Conservation (phyloP, 2,113 vertebrate species). For the Cottus gobio region DNA sequence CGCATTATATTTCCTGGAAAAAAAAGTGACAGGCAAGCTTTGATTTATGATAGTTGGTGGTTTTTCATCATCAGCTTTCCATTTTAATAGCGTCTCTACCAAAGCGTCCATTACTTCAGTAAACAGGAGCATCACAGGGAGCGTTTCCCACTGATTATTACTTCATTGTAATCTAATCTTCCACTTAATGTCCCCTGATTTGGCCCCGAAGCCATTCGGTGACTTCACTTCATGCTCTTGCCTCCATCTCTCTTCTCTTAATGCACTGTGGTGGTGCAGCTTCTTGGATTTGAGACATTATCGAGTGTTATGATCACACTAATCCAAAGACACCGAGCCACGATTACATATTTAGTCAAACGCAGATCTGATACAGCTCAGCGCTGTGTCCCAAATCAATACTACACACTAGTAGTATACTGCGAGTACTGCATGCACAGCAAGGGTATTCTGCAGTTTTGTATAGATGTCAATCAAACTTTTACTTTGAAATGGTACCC, state of each 20-base stretch:
- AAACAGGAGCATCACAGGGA: conserved; percentile 39
- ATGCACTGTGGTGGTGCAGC: background rate
- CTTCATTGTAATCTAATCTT: conserved; percentile 46
- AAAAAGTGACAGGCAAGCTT: conserved; percentile 52
- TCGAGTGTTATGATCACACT: background rate
- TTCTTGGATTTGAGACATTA: background rate
- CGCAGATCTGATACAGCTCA: background rate
- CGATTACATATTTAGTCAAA: background rate
- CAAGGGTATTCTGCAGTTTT: background rate
- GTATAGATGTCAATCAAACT: background rate
- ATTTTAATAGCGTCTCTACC: conserved; percentile 53
- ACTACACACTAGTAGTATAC: background rate
- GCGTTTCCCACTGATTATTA: conserved; percentile 30
- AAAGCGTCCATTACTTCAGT: conserved; percentile 48
- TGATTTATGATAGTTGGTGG: conserved; percentile 65
- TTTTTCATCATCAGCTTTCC: conserved; percentile 59
- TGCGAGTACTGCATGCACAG: background rate
- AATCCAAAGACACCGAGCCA: background rate
- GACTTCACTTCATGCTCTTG: background rate
- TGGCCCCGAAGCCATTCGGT: background rate
- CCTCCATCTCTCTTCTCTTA: background rate
- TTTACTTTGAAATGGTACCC: background rate
- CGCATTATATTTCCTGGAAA: conserved; percentile 46
- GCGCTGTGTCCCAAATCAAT: background rate
- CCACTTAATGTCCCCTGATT: conserved; percentile 32